These are phyloP conservation scores for Dinomys branickii DNA, from an alignment of 2,113 vertebrate genomes.

Conservation along the genomic window DNA sequence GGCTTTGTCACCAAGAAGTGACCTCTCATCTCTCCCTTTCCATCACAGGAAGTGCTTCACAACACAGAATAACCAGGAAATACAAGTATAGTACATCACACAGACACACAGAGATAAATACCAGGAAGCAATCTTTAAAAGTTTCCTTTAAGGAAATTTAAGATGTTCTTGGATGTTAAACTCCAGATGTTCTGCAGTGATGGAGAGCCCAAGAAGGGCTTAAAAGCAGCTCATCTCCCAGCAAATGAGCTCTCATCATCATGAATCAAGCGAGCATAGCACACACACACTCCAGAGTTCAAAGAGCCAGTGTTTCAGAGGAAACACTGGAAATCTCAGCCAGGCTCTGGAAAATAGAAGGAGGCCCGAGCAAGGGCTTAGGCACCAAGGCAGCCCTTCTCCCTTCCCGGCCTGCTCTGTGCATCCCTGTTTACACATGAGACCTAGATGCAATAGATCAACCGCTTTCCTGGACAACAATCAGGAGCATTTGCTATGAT, in stretches of 20 bases:
- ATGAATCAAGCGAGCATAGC: not conserved
- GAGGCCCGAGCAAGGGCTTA: not conserved
- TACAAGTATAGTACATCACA: not conserved
- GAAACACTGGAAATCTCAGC: not conserved
- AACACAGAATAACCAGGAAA: not conserved
- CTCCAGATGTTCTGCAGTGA: too few relatives aligned
- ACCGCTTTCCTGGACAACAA: not conserved
- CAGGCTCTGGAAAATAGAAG: rapidly evolving
- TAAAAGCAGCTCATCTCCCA: not conserved
- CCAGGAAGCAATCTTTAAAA: not conserved
- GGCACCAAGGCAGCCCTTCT: not conserved
- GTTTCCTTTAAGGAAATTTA: too few relatives aligned
- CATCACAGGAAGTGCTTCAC: not conserved
- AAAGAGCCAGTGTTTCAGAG: not conserved
- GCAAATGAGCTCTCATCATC: not conserved
- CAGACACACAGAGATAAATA: not conserved
- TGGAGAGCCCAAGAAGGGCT: not conserved
- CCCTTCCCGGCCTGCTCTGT: not conserved
- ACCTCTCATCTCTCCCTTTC: too few relatives aligned
- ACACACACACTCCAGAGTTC: too few relatives aligned
- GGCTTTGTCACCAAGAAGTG: not conserved
- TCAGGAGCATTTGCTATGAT: not conserved
- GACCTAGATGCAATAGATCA: not conserved
- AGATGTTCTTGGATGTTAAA: too few relatives aligned
- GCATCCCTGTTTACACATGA: not conserved